These are phyloP conservation scores for Acronicta psi DNA, from an alignment of 2,888 invertebrate genomes.

Conservation along the genomic window DNA sequence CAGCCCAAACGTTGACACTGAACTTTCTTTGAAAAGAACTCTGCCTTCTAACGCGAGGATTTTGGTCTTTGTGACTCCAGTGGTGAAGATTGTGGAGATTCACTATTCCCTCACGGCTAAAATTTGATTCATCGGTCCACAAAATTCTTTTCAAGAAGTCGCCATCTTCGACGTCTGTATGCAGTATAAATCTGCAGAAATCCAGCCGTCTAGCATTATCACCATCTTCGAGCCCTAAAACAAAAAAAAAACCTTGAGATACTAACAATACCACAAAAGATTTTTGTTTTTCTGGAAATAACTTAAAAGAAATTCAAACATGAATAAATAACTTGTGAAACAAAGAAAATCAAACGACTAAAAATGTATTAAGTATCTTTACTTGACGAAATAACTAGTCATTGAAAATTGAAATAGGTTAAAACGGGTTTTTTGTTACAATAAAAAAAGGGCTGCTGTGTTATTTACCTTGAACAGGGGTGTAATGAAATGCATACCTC, in stretches of 20 bases:
- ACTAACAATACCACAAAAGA: constrained; percentile 2
- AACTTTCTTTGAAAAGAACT: constrained; percentile 24
- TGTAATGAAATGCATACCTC: too few relatives aligned
- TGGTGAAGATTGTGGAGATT: constrained; percentile 35
- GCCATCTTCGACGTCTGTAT: constrained; percentile 17
- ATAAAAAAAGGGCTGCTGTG: too few relatives aligned
- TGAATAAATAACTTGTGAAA: background rate
- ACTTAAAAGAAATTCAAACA: background rate
- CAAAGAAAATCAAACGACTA: too few relatives aligned
- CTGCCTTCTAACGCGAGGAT: constrained; percentile 36
- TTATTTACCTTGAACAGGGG: too few relatives aligned
- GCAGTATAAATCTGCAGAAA: constrained; percentile 1
- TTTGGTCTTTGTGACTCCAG: constrained; percentile 29
- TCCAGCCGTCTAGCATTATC: constrained; percentile 1
- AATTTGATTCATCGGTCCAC: constrained; percentile 30
- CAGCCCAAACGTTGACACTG: constrained; percentile 37
- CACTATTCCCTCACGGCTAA: constrained; percentile 30
- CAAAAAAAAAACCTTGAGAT: constrained; percentile 6
- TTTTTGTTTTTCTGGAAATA: background rate
- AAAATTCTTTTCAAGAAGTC: constrained; percentile 25
- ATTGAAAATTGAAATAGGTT: constrained; percentile 3
- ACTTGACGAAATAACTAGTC: constrained; percentile 4
- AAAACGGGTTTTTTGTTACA: constrained; percentile 1
- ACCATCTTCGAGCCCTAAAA: constrained; percentile 5
- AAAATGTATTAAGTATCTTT: too few relatives aligned